These are phyloP conservation scores for Alligator mississippiensis DNA, from an alignment of 2,113 vertebrate genomes.

Conservation along the genomic window DNA sequence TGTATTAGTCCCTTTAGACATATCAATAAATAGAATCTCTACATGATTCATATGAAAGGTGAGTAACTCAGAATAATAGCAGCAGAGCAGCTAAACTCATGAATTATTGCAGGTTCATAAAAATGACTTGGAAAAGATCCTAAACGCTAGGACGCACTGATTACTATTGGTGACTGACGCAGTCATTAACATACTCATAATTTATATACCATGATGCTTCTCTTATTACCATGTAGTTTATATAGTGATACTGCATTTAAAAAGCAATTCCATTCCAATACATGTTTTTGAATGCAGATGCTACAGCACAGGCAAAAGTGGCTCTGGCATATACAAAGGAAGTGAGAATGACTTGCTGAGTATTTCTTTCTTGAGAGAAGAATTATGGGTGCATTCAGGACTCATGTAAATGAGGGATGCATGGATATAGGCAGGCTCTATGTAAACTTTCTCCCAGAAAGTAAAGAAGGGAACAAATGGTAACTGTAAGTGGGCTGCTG, in stretches of 20 bases:
- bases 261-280: not conserved
- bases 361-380: not conserved
- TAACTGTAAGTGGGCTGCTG: not conserved
- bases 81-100: not conserved
- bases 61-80: not conserved
- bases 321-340: not conserved
- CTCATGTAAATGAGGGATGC: not conserved
- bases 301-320: not conserved
- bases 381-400: not conserved
- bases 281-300: not conserved
- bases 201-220: not conserved
- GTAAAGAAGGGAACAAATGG: not conserved
- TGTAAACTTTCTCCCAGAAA: not conserved
- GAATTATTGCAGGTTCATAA: conserved; percentile 2
- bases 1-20: not conserved
- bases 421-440: not conserved
- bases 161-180: conserved; percentile 3
- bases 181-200: not conserved
- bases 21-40: not conserved
- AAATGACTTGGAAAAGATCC: conserved; percentile 8
- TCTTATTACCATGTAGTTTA: not conserved
- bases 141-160: not conserved
- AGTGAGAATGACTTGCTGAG: not conserved
- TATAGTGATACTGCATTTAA: conserved; percentile 11
- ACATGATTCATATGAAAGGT: not conserved